Evolutionary conservation across 2,113 vertebrate species (phyloP).

Genomic region (Castor canadensis): DNA sequence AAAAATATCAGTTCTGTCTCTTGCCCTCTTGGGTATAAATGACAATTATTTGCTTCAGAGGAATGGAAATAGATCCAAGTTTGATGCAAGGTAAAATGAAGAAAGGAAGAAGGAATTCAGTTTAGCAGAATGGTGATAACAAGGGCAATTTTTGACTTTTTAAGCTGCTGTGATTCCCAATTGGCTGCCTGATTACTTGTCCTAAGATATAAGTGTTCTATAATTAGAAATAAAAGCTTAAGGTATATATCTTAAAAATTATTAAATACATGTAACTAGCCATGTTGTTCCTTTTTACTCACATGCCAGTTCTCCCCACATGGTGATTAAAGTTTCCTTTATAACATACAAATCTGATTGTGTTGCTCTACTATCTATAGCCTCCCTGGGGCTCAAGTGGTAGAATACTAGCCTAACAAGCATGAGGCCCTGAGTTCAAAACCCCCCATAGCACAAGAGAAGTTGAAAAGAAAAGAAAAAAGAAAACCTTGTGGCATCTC

Average conservation of each 20-base stretch:
- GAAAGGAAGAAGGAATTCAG: neutral
- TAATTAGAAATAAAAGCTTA: neutral
- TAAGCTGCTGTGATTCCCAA: neutral
- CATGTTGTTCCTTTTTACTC: neutral
- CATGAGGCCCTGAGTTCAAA: no score
- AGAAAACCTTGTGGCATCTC: neutral
- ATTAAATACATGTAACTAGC: neutral
- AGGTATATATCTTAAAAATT: neutral
- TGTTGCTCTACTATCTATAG: neutral
- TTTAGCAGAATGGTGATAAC: neutral
- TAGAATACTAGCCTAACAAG: no score
- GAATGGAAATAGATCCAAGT: neutral
- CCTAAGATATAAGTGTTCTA: neutral
- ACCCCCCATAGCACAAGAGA: no score
- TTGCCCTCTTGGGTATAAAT: neutral
- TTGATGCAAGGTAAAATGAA: neutral
- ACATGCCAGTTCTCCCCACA: neutral
- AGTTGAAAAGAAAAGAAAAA: no score
- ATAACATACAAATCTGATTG: neutral
- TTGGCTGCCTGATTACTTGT: neutral
- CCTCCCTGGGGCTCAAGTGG: no score
- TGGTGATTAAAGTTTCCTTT: neutral
- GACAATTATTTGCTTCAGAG: conserved; percentile 1
- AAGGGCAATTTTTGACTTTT: neutral
- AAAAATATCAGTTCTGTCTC: neutral